Conservation (phyloP, 2,113 vertebrate genomes). For the Hemiscyllium ocellatum region DNA sequence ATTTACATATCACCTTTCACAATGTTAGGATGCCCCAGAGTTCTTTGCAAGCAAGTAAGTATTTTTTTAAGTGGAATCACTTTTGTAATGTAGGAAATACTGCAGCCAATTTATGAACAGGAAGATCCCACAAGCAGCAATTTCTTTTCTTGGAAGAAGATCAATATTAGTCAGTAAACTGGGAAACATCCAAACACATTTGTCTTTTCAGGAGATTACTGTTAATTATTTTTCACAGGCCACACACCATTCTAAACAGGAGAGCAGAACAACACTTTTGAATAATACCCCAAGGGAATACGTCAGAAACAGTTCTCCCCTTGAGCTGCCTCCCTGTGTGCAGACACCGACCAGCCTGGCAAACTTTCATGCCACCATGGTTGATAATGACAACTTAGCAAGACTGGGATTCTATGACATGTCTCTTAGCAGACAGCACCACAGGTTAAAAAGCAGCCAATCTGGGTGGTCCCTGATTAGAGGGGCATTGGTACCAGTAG, state of each 20-base stretch:
- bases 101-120: neutral
- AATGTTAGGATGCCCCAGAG: neutral
- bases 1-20: neutral
- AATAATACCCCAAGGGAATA: neutral
- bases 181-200: neutral
- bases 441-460: neutral
- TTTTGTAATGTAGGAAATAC: neutral
- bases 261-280: neutral
- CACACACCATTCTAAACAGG: neutral
- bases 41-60: neutral
- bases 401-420: neutral
- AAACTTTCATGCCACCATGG: too few species aligned
- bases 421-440: neutral
- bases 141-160: neutral
- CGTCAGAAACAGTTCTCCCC: neutral
- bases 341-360: neutral
- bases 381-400: neutral
- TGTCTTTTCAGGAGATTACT: neutral
- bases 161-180: neutral
- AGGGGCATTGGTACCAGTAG: neutral
- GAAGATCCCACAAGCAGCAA: neutral
- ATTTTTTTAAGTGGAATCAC: neutral
- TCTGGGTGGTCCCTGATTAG: neutral
- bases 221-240: neutral
- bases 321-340: neutral